These are phyloP conservation scores for Parelbella ahira DNA, from an alignment of 2,888 invertebrate species.

Conservation along the genomic window DNA sequence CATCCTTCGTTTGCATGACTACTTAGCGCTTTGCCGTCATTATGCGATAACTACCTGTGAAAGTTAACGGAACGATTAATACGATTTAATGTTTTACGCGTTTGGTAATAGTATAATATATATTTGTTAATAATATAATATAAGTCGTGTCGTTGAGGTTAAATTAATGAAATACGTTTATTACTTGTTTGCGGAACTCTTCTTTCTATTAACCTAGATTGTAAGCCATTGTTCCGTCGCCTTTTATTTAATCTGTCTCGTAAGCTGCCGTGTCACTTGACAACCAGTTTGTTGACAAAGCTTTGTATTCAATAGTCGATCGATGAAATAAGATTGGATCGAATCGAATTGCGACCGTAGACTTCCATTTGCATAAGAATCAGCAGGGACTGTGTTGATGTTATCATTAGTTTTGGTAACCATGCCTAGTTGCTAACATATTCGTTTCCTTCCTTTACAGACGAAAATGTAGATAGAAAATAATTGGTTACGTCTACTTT, in stretches of 20 bases:
- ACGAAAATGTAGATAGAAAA: constrained; percentile 74
- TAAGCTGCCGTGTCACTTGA: constrained; percentile 33
- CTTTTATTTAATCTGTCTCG: constrained; percentile 47
- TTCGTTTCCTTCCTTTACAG: constrained; percentile 67
- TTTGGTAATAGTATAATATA: too few relatives aligned
- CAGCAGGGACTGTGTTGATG: constrained; percentile 55
- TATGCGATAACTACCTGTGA: constrained; percentile 21
- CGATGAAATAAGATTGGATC: constrained; percentile 39
- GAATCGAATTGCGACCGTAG: constrained; percentile 8
- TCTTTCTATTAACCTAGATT: constrained; percentile 63
- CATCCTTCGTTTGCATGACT: constrained; percentile 38
- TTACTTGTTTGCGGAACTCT: constrained; percentile 42
- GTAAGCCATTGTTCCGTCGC: constrained; percentile 46
- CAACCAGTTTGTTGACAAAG: constrained; percentile 44
- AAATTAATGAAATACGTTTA: constrained; percentile 3
- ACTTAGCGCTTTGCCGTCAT: constrained; percentile 27
- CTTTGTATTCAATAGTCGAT: constrained; percentile 36
- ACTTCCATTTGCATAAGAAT: constrained; percentile 26
- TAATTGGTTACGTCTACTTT: constrained; percentile 54
- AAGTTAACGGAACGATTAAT: constrained; percentile 12
- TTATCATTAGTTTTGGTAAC: constrained; percentile 26
- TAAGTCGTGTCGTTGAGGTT: too few relatives aligned
- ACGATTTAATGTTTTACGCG: background rate
- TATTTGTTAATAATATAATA: too few relatives aligned
- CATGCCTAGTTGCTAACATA: constrained; percentile 40